Evolutionary conservation across 2,113 vertebrate genomes (phyloP).

Genomic region (Hippocampus zosterae): DNA sequence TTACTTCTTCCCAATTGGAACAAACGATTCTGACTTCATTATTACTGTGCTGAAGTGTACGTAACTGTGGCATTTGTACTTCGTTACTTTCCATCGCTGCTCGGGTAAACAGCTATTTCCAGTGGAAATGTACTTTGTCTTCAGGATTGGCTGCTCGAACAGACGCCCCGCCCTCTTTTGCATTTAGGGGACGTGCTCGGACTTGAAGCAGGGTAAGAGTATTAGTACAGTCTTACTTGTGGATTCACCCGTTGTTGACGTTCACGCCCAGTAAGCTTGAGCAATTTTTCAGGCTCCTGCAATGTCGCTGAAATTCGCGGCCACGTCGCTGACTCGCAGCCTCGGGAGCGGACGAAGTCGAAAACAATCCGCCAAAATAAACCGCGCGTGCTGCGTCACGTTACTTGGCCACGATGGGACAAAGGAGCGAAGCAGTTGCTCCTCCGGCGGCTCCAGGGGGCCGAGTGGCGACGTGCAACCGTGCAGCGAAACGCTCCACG

Average conservation of each 20-base stretch:
- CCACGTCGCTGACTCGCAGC: conserved; percentile 27
- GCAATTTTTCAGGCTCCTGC: background rate
- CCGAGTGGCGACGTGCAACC: background rate
- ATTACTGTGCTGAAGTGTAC: too few species aligned
- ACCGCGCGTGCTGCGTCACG: conserved; percentile 17
- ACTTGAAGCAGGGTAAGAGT: conserved; percentile 7
- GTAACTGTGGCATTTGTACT: too few species aligned
- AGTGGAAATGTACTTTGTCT: too few species aligned
- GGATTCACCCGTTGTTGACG: background rate
- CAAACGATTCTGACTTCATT: too few species aligned
- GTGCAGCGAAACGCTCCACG: conserved; percentile 11
- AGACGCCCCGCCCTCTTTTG: background rate
- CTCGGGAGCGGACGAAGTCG: conserved; percentile 33
- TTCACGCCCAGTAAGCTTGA: background rate
- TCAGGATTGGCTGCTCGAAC: conserved; percentile 13
- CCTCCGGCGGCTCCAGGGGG: conserved; percentile 10
- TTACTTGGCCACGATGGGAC: conserved; percentile 6
- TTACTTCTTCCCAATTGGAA: too few species aligned
- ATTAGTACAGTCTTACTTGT: background rate
- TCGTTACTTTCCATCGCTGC: too few species aligned
- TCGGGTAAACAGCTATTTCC: too few species aligned
- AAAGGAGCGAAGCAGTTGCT: conserved; percentile 19
- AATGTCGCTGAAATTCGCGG: conserved; percentile 49
- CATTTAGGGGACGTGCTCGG: background rate
- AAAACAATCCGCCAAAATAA: conserved; percentile 10